These are phyloP conservation scores for Chromobotia macracanthus DNA, from an alignment of 2,797 vertebrate genomes.

Conservation along the genomic window DNA sequence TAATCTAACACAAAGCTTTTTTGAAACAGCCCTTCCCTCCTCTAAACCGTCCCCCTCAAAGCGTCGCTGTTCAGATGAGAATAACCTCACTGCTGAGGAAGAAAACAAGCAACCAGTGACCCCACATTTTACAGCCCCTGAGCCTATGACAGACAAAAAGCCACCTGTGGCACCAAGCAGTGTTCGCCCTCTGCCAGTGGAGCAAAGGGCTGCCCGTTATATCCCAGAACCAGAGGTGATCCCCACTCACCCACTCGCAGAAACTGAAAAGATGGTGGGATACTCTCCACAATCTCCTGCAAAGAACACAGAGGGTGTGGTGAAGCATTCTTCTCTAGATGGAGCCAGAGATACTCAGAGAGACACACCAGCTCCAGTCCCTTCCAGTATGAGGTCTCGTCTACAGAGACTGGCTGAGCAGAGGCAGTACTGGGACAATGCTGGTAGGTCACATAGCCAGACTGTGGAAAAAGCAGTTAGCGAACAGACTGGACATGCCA, in stretches of 20 bases:
- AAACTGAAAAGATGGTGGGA: slow-evolving; percentile 22
- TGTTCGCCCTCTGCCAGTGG: slow-evolving; percentile 31
- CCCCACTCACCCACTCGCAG: background rate
- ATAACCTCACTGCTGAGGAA: slow-evolving; percentile 64
- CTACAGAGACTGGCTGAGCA: slow-evolving; percentile 88
- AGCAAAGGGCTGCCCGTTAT: slow-evolving; percentile 37
- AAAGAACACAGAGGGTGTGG: slow-evolving; percentile 18
- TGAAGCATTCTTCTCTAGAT: slow-evolving; percentile 13
- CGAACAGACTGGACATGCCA: no score
- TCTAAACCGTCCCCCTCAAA: slow-evolving; percentile 92
- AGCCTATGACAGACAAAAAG: slow-evolving; percentile 71
- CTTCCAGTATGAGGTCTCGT: slow-evolving; percentile 79
- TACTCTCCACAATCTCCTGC: slow-evolving; percentile 7
- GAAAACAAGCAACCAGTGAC: slow-evolving; percentile 79
- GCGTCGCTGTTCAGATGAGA: slow-evolving; percentile 83
- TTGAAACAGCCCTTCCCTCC: slow-evolving; percentile 73
- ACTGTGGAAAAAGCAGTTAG: background rate
- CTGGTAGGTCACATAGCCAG: slow-evolving; percentile 68
- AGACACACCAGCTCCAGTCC: slow-evolving; percentile 48
- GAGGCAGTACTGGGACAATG: slow-evolving; percentile 84
- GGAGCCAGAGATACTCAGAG: slow-evolving; percentile 47
- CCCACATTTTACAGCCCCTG: slow-evolving; percentile 53
- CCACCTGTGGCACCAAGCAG: slow-evolving; percentile 58
- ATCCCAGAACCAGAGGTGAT: slow-evolving; percentile 49
- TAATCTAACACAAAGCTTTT: slow-evolving; percentile 70